Base-by-base conservation (phyloP, 2,797 vertebrate species). In the Lerista edwardsae region DNA sequence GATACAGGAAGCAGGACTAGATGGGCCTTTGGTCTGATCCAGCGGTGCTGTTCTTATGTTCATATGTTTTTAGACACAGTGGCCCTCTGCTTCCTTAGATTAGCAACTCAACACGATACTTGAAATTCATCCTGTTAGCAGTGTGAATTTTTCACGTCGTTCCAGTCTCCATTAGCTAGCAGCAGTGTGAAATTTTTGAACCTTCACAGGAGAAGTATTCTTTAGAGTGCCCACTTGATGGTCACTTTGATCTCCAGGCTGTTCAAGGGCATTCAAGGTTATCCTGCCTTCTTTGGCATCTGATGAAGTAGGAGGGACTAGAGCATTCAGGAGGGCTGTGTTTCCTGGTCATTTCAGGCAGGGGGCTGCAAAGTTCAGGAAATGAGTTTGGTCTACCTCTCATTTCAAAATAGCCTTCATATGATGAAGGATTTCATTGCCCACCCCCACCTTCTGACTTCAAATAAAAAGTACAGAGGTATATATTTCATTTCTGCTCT, bases 361-460 rank as follows among this genome's bases (percentile, higher is more conserved):
- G 93, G 92, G 93, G 93, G 87, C 95, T 94, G 93, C 91, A 94
- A 94, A 93, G 94, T 95, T 95, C 94, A 94, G 94, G 93, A 95
- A 96, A 94, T 94, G 92, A 91, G 90, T 76, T 75, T 84, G 93
- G 94, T 94, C 92, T 95, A 87, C 91, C 92, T 92, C 92, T 92
- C 93, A 94, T 92, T 91, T 94, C 94, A 94, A 94, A 95, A 95
- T 94, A 95, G 95, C 93, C 91, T 93, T 94, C 94, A 93, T 91
- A 93, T 29, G 90, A 93, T 92, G 88, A 93, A 94, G 91, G 95
- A 95, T 95, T 95, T 95, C 95, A 91, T 94, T 92, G 93, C 91
- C 88, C 79, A 87, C 84, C 78, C 79, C 79, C 84, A 82, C 21
- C 41, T 65, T 36, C 74, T 29, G 65, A 92, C 94, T 94, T 91